Conservation (phyloP, 2,113 vertebrate species). For the Lipotes vexillifer region DNA sequence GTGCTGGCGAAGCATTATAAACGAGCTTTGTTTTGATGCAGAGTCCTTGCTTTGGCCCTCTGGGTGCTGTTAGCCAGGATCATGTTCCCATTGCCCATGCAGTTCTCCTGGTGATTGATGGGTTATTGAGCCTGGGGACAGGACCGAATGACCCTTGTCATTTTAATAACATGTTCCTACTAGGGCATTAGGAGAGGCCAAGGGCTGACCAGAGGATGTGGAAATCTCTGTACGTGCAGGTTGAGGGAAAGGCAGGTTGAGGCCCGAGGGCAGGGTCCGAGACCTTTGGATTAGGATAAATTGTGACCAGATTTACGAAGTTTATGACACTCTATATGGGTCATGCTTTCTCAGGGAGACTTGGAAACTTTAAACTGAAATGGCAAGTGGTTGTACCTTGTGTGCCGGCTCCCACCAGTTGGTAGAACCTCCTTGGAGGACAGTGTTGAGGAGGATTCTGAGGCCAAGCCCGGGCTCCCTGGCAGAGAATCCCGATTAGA, state of each 20-base stretch:
- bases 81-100: fast-evolving
- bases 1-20: neutral
- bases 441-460: neutral
- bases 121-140: neutral
- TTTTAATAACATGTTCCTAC: neutral
- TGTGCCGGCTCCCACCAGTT: neutral
- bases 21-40: neutral
- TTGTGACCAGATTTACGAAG: neutral
- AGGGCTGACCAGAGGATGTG: neutral
- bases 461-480: neutral
- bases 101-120: neutral
- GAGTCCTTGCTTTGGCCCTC: neutral
- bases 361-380: neutral
- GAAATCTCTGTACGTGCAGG: neutral
- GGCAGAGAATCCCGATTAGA: neutral
- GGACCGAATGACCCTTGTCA: neutral
- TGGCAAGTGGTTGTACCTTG: neutral
- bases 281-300: neutral
- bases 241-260: neutral
- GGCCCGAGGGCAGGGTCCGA: neutral
- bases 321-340: neutral
- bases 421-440: neutral
- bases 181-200: neutral
- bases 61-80: neutral
- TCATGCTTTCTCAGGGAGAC: neutral